These are phyloP conservation scores for Oreortyx pictus DNA, from an alignment of 2,797 vertebrate genomes.

Conservation along the genomic window DNA sequence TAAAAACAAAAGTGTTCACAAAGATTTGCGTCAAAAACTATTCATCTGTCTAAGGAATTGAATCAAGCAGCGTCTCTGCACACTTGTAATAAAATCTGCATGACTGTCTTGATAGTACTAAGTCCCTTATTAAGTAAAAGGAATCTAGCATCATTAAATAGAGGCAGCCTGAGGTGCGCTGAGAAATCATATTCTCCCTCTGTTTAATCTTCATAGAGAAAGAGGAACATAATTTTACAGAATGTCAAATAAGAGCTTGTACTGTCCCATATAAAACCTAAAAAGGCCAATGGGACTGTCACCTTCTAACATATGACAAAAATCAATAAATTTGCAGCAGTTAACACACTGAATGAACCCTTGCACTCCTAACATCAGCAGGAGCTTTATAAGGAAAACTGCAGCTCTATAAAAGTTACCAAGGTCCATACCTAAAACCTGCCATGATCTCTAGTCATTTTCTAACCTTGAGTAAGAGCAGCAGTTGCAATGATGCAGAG, in stretches of 20 bases:
- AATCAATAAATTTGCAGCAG: not conserved
- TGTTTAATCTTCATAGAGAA: not conserved
- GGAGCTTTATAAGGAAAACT: not conserved
- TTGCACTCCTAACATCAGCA: not conserved
- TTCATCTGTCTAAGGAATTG: not conserved
- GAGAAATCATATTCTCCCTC: not conserved
- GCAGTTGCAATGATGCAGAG: rapidly evolving
- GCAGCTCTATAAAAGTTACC: rapidly evolving
- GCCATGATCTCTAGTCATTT: not conserved
- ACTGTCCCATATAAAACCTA: not conserved
- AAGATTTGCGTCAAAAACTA: not conserved
- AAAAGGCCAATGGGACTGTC: not conserved
- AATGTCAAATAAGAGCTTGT: not conserved
- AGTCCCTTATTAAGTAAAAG: conserved; percentile 46
- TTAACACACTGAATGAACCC: not conserved
- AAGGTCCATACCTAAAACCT: not conserved
- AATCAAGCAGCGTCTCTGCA: conserved; percentile 1
- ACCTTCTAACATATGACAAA: not conserved
- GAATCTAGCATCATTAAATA: conserved; percentile 20
- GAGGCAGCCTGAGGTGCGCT: not conserved
- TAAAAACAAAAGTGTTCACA: conserved; percentile 7
- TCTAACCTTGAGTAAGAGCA: rapidly evolving
- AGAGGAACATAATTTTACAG: not conserved
- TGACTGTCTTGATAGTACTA: not conserved
- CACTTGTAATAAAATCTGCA: conserved; percentile 47